Conservation (phyloP, 2,113 vertebrate genomes). For the Oryzias javanicus region DNA sequence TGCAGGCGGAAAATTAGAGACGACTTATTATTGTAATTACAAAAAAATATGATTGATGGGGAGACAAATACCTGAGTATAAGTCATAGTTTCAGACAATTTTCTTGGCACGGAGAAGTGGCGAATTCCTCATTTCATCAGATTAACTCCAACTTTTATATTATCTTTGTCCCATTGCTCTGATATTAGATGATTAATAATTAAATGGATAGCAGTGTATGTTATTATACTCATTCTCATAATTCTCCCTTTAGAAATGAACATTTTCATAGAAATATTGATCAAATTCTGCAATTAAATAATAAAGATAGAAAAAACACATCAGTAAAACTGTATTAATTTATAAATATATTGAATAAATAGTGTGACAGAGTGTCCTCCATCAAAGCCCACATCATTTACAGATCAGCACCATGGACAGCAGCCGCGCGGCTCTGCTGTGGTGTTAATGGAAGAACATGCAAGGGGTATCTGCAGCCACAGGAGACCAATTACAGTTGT, state of each 20-base stretch:
- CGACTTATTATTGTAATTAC: constrained; percentile 19
- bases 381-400: constrained; percentile 39
- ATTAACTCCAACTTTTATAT: constrained; percentile 6
- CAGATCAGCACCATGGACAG: constrained; percentile 66
- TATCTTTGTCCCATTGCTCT: constrained; percentile 36
- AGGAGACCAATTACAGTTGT: constrained; percentile 67
- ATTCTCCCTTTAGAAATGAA: constrained; percentile 29
- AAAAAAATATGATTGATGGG: neutral
- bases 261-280: neutral
- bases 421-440: constrained; percentile 44
- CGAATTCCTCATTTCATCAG: neutral
- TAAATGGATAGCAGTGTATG: constrained; percentile 30
- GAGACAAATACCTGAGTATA: neutral
- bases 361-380: constrained; percentile 8
- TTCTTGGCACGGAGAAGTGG: neutral
- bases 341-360: too few relatives aligned
- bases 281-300: too few relatives aligned
- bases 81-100: neutral
- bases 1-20: constrained; percentile 44
- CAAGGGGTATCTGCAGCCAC: constrained; percentile 35
- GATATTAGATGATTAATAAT: constrained; percentile 45
- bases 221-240: constrained; percentile 19
- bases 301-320: too few relatives aligned
- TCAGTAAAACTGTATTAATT: too few relatives aligned
- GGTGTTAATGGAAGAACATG: constrained; percentile 58